phyloP scores from a whole-genome alignment of 1,140 invertebrate genomes.

The Monochamus saltuarius region DNA sequence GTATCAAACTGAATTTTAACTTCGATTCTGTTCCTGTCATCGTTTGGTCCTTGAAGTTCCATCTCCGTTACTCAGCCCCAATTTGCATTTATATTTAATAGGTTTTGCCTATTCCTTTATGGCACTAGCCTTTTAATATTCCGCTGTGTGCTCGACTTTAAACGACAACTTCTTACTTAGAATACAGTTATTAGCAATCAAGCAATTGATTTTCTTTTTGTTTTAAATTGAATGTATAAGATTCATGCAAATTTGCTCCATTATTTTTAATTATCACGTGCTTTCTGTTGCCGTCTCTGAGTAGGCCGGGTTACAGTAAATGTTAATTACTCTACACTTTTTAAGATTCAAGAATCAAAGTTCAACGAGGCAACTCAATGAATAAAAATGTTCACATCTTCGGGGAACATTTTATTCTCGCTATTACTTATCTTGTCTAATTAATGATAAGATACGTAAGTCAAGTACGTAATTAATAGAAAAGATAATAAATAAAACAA shows the following conservation, averaged over 20 bases:
- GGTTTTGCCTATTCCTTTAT: conserved; percentile 28
- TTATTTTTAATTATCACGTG: neutral
- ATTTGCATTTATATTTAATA: conserved; percentile 33
- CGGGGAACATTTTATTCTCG: too few species aligned
- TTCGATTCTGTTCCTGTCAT: conserved; percentile 5
- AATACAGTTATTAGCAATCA: conserved; percentile 10
- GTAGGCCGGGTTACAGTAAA: neutral
- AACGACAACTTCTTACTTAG: conserved; percentile 10
- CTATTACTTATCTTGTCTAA: too few species aligned
- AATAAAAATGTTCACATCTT: too few species aligned
- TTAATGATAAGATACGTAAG: too few species aligned
- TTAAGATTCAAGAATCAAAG: neutral
- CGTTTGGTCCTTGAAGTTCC: conserved; percentile 22
- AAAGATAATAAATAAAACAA: too few species aligned
- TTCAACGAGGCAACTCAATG: too few species aligned
- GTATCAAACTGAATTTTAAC: too few species aligned
- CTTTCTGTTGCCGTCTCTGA: neutral
- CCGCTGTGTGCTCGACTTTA: conserved; percentile 8
- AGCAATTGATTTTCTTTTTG: conserved; percentile 19
- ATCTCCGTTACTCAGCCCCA: conserved; percentile 11
- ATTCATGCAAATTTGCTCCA: conserved; percentile 11
- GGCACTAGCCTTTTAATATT: conserved; percentile 13
- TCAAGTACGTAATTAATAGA: too few species aligned
- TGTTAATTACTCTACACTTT: neutral
- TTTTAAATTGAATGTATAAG: neutral